phyloP scores from a whole-genome alignment of 2,797 vertebrate species.

The Hypotaenidia okinawae region DNA sequence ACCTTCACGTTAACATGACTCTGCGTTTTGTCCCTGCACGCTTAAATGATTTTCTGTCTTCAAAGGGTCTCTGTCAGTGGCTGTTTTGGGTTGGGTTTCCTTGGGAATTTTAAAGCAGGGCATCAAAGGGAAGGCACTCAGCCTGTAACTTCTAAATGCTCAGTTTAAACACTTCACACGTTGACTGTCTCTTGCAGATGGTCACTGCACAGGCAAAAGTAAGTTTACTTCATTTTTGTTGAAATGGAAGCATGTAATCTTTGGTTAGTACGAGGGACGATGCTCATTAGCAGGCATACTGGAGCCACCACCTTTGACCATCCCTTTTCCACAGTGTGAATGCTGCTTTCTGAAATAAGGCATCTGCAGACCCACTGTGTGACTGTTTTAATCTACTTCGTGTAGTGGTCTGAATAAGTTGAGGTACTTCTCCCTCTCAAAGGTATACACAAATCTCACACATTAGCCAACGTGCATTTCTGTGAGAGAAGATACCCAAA shows the following conservation, averaged over 20 bases:
- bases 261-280: not conserved
- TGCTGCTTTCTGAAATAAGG: not conserved
- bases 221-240: not conserved
- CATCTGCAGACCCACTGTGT: not conserved
- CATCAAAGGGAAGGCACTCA: not conserved
- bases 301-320: not conserved
- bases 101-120: not conserved
- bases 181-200: not conserved
- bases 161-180: not conserved
- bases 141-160: not conserved
- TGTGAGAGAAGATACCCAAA: not conserved
- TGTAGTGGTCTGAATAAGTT: not conserved
- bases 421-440: not conserved
- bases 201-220: not conserved
- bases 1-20: not conserved
- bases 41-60: not conserved
- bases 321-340: not conserved
- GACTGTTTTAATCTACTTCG: not conserved
- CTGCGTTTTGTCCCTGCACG: not conserved
- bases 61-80: not conserved
- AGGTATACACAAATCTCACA: not conserved
- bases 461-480: accelerated
- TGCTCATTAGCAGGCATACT: not conserved
- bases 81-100: not conserved
- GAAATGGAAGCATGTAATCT: not conserved